Evolutionary conservation across 2,888 invertebrate species (phyloP), one percentile per base, ranked within the genome.

Genomic region (Cybosia mesomella): DNA sequence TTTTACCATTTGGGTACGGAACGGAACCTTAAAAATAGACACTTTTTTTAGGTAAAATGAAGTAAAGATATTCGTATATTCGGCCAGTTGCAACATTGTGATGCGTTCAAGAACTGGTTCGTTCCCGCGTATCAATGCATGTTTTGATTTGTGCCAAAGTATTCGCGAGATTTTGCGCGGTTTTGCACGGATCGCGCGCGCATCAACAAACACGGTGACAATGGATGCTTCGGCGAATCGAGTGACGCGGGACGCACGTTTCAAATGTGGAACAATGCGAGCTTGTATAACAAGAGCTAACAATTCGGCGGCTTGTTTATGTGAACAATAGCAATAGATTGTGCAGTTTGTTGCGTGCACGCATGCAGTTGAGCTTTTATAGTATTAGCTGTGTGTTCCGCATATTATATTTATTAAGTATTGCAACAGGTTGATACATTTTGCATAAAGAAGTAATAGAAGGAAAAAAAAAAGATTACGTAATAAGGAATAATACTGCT

Each of bases 181-280:
- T 89, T 91, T 88, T 87, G 89, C 82, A 77, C 79, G 84, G 84
- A 86, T 85, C 80, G 83, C 84, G 81, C 82, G 85, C 84, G 79
- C 84, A 86, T 88, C 92, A 95, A 94, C 94, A 94, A 94, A 93
- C 92, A 92, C 69, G 72, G 86, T 90, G 88, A 95, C 94, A 95
- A 94, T 95, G 92, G 93, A 85, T 83, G 87, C 87, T 94, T 93
- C 92, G 87, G 75, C 86, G 94, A 93, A 94, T 81, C 86, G 87
- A 80, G 86, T 90, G 92, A 92, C 92, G 92, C 86, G 87, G 85
- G 86, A 84, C 83, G 81, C 75, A 80, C 82, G 82, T 89, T 89
- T 85, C 92, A 90, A 91, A 93, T 92, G 91, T 91, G 88, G 91
- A 93, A 95, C 94, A 95, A 94, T 94, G 92, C 83, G 80, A 76